phyloP scores from a whole-genome alignment of 2,113 vertebrate species.

The Cottus gobio region DNA sequence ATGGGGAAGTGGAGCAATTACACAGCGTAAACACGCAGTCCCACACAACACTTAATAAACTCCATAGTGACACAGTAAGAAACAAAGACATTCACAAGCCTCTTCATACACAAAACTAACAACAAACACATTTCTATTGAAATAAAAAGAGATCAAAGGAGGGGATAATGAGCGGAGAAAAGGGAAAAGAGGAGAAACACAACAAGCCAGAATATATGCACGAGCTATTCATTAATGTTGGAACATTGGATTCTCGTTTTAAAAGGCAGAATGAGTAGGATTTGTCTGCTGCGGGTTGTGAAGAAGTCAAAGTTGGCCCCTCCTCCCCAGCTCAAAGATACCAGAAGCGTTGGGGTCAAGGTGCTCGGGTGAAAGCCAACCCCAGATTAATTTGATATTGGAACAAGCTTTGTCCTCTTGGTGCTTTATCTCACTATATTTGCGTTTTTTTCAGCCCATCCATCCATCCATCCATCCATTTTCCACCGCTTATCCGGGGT shows the following conservation, averaged over 20 bases:
- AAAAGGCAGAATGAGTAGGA: neutral
- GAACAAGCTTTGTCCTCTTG: neutral
- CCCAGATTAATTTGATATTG: neutral
- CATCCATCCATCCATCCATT: too few species aligned
- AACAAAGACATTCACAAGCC: constrained; percentile 7
- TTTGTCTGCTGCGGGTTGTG: neutral
- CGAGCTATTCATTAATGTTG: constrained; percentile 12
- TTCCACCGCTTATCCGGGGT: too few species aligned
- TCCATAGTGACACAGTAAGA: constrained; percentile 5
- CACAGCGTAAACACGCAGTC: constrained; percentile 9
- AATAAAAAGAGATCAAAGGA: constrained; percentile 28
- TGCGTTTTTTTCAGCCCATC: neutral
- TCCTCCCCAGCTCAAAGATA: neutral
- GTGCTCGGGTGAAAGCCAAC: neutral
- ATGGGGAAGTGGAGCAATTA: constrained; percentile 33
- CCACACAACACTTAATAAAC: neutral
- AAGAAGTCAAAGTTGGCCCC: neutral
- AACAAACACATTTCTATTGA: constrained; percentile 31
- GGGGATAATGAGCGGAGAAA: constrained; percentile 28
- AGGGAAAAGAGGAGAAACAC: constrained; percentile 14
- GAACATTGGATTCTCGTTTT: neutral
- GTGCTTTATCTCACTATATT: neutral
- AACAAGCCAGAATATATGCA: constrained; percentile 4
- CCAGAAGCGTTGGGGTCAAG: neutral
- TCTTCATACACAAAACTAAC: constrained; percentile 1